These are phyloP conservation scores for Scatophagus argus DNA, from an alignment of 2,113 vertebrate species.

Conservation along the genomic window DNA sequence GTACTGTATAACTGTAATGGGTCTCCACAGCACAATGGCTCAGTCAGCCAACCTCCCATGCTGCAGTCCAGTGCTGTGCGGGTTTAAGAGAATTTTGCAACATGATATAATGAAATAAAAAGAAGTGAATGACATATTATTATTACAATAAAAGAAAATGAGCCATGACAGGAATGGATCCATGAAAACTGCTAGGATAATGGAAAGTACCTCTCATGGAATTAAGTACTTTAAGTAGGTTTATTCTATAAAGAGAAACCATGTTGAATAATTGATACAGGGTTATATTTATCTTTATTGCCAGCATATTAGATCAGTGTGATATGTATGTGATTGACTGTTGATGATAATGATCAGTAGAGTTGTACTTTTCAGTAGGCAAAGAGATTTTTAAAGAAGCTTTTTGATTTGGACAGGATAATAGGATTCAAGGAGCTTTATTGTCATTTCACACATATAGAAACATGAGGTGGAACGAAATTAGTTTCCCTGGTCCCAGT, in stretches of 20 bases:
- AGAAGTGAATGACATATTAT: background rate
- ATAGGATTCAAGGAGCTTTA: too few relatives aligned
- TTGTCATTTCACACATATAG: too few relatives aligned
- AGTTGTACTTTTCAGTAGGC: background rate
- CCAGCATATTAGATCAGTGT: background rate
- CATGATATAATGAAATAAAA: background rate
- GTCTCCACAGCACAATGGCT: background rate
- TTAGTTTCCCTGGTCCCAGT: too few relatives aligned
- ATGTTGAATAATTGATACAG: background rate
- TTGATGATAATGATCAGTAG: background rate
- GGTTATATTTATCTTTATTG: conserved; percentile 5
- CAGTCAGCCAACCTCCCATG: background rate
- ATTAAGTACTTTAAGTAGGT: too few relatives aligned
- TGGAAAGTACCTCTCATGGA: background rate
- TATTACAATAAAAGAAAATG: background rate
- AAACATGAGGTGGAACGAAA: too few relatives aligned
- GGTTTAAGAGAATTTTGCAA: background rate
- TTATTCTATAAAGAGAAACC: background rate
- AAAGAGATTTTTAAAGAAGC: too few relatives aligned
- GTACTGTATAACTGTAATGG: conserved; percentile 25
- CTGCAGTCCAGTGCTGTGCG: background rate
- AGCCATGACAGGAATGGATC: background rate
- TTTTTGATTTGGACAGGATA: background rate
- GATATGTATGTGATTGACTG: background rate
- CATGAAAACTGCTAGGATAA: background rate